Percentiles rank a stretch among this genome's conserved stretches.
phyloP scores from a whole-genome alignment of 2,888 invertebrate species.

The Thereva nobilitata region DNA sequence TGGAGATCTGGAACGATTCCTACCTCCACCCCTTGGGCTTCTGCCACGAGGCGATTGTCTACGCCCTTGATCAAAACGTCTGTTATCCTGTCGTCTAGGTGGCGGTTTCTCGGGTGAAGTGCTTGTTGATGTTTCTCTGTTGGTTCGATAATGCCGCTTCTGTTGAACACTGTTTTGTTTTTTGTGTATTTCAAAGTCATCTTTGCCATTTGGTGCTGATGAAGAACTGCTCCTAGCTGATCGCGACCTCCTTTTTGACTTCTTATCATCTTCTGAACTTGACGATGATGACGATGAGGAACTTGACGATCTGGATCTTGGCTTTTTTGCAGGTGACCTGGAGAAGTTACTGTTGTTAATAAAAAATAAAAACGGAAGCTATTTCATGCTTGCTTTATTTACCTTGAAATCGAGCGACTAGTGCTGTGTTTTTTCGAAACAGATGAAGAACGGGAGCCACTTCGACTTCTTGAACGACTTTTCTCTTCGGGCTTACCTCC shows the following conservation, averaged over 20 bases:
- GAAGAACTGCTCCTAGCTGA: conserved; percentile 53
- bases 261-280: conserved; percentile 51
- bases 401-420: conserved; percentile 42
- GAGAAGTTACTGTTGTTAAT: conserved; percentile 21
- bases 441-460: conserved; percentile 39
- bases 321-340: conserved; percentile 49
- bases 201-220: conserved; percentile 58
- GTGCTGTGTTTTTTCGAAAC: conserved; percentile 32
- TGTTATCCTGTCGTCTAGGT: conserved; percentile 43
- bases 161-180: conserved; percentile 83
- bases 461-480: conserved; percentile 40
- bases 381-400: not conserved
- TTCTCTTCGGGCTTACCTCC: conserved; percentile 55
- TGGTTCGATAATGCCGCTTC: conserved; percentile 86
- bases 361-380: too few relatives aligned
- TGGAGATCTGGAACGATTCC: conserved; percentile 51
- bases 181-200: conserved; percentile 72
- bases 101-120: conserved; percentile 53
- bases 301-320: conserved; percentile 48
- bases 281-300: conserved; percentile 49
- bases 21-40: conserved; percentile 44
- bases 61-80: conserved; percentile 46
- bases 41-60: conserved; percentile 47
- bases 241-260: conserved; percentile 56
- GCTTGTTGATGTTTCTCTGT: conserved; percentile 77